These are phyloP conservation scores for Dyspetes luteomarginatus DNA, from an alignment of 2,888 invertebrate species.

Conservation along the genomic window DNA sequence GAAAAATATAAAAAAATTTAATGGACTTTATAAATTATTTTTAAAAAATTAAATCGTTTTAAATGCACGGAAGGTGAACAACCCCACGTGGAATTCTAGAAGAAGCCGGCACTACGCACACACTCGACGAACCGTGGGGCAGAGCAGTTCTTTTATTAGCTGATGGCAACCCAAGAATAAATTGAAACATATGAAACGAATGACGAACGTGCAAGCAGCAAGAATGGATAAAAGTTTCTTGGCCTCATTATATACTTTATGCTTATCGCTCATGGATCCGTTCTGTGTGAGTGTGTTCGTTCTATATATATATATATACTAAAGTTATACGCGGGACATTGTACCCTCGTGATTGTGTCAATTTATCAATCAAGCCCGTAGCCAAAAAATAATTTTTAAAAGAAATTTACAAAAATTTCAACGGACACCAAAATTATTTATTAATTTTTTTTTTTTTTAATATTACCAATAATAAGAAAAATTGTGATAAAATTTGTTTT, in stretches of 20 bases:
- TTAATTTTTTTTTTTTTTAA: no score
- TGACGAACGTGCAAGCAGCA: neutral
- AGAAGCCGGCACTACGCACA: conserved; percentile 13
- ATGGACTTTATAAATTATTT: neutral
- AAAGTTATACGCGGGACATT: no score
- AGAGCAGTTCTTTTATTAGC: conserved; percentile 58
- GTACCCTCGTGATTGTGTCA: no score
- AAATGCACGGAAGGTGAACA: conserved; percentile 2
- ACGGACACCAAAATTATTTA: no score
- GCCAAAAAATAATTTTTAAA: no score
- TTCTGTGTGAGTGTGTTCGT: no score
- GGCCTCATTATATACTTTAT: conserved; percentile 7
- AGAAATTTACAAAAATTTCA: no score
- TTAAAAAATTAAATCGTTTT: neutral
- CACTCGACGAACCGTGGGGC: no score
- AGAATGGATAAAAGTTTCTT: conserved; percentile 11
- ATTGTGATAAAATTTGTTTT: no score
- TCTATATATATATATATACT: no score
- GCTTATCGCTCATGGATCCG: conserved; percentile 25
- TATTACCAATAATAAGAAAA: no score
- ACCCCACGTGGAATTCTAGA: conserved; percentile 27
- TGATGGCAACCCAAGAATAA: neutral
- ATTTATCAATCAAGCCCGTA: no score
- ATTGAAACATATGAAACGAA: neutral
- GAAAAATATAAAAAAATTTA: neutral